phyloP scores from a whole-genome alignment of 2,113 vertebrate species.

The Callithrix jacchus region DNA sequence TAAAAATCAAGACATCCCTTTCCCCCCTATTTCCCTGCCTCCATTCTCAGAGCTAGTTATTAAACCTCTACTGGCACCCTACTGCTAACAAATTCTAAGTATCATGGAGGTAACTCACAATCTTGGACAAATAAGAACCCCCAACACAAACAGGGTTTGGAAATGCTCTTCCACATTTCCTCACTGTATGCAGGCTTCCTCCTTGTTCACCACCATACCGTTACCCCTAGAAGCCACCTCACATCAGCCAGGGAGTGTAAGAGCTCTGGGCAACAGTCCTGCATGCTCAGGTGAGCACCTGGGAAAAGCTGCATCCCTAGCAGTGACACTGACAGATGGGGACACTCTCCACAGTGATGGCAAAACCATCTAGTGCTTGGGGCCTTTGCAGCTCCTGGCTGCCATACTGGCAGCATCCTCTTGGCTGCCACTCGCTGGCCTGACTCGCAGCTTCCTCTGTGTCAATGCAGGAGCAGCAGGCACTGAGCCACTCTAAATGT shows the following conservation, averaged over 20 bases:
- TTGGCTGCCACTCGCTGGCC: slow-evolving; percentile 61
- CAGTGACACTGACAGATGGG: not conserved
- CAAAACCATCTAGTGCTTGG: not conserved
- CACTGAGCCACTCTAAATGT: slow-evolving; percentile 73
- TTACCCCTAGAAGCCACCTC: not conserved
- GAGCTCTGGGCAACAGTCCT: not conserved
- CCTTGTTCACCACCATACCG: not conserved
- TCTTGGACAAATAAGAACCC: not conserved
- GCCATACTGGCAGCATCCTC: slow-evolving; percentile 57
- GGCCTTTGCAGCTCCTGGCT: not conserved
- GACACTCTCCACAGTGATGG: not conserved
- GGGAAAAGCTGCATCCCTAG: not conserved
- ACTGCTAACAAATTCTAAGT: not conserved
- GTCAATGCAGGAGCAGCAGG: slow-evolving; percentile 64
- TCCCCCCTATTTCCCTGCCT: accelerated
- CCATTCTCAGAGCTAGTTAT: not conserved
- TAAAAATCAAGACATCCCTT: not conserved
- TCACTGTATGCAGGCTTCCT: not conserved
- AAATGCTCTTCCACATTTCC: not conserved
- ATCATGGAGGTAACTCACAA: not conserved
- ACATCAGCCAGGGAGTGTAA: not conserved
- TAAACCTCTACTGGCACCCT: not conserved
- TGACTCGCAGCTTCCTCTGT: slow-evolving; percentile 57
- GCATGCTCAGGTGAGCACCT: not conserved
- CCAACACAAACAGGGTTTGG: not conserved